Evolutionary conservation across 1,140 invertebrate species (phyloP).

Genomic region (Euura lappo): DNA sequence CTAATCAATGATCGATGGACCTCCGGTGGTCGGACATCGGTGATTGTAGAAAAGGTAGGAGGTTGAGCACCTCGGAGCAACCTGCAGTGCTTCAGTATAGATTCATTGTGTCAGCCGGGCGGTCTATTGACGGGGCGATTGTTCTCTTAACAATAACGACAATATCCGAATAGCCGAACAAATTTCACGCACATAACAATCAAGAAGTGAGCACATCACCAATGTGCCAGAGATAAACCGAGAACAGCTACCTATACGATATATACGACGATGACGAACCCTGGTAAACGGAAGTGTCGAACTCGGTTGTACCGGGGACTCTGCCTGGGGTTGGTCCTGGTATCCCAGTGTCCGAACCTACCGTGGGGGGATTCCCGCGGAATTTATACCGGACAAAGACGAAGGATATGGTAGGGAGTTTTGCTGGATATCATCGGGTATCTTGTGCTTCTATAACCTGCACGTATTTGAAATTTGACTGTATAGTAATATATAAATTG

Average conservation of each 20-base stretch:
- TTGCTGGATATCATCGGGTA: too few species aligned
- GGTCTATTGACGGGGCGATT: conserved; percentile 60
- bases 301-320: neutral
- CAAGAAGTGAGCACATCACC: neutral
- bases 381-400: too few species aligned
- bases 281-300: neutral
- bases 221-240: too few species aligned
- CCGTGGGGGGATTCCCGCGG: too few species aligned
- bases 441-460: too few species aligned
- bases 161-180: conserved; percentile 60
- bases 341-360: too few species aligned
- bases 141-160: conserved; percentile 62
- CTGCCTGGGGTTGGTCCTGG: too few species aligned
- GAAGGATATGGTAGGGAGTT: too few species aligned
- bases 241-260: neutral
- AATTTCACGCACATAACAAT: conserved; percentile 45
- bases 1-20: too few species aligned
- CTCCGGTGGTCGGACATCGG: neutral
- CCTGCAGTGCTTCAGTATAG: conserved; percentile 60
- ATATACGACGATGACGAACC: neutral
- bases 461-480: too few species aligned
- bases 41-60: neutral
- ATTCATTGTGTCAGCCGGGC: conserved; percentile 56
- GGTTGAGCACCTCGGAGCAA: conserved; percentile 56
- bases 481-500: too few species aligned